These are phyloP conservation scores for Masticophis lateralis DNA, from an alignment of 2,797 vertebrate species.

Conservation along the genomic window DNA sequence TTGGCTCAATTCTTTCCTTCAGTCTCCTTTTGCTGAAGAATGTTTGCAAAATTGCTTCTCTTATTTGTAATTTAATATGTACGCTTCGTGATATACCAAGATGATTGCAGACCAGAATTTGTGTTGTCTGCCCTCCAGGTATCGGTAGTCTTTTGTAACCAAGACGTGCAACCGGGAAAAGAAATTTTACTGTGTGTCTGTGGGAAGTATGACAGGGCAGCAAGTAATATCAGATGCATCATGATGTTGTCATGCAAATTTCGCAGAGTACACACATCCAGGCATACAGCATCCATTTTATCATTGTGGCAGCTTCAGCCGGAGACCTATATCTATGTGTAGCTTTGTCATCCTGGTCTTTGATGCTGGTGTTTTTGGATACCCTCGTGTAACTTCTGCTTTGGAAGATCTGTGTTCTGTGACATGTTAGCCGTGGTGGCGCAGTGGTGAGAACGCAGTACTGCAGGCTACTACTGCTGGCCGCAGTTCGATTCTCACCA, in stretches of 20 bases:
- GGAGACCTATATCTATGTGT: neutral
- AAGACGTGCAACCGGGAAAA: neutral
- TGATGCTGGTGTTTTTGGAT: neutral
- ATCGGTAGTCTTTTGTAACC: neutral
- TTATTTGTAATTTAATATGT: neutral
- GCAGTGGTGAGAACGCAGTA: neutral
- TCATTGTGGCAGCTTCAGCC: neutral
- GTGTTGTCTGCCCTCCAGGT: no score
- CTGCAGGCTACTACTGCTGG: neutral
- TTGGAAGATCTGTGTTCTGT: neutral
- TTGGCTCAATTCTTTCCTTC: neutral
- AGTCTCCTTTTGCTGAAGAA: neutral
- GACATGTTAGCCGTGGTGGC: neutral
- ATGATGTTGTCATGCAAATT: neutral
- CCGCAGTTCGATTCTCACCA: neutral
- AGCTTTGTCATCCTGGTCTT: neutral
- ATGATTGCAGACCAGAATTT: neutral
- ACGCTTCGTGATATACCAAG: neutral
- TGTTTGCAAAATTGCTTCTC: neutral
- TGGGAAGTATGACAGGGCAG: neutral
- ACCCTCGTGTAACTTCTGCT: neutral
- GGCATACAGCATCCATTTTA: neutral
- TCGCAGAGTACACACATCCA: neutral
- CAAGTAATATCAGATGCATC: neutral
- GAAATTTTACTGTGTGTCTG: neutral